These are phyloP conservation scores for Noctua janthina DNA, from an alignment of 2,888 invertebrate species.

Conservation along the genomic window DNA sequence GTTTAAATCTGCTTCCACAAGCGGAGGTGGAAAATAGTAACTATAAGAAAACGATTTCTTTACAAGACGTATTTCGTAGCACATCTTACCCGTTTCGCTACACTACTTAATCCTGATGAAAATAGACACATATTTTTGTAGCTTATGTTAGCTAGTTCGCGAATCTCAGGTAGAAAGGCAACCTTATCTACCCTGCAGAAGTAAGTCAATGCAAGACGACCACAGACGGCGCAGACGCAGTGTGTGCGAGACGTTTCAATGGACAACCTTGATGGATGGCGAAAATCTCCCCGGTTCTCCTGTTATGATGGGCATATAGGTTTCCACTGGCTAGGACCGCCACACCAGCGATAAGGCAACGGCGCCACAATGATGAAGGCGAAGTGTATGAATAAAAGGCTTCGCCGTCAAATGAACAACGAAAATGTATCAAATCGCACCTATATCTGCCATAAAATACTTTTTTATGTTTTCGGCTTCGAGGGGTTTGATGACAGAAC, in stretches of 20 bases:
- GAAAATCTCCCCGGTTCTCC: background rate
- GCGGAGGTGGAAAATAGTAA: background rate
- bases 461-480: background rate
- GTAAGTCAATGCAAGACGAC: background rate
- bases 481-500: background rate
- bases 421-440: too few relatives aligned
- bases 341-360: background rate
- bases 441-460: background rate
- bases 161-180: background rate
- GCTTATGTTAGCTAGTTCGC: background rate
- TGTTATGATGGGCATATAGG: background rate
- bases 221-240: background rate
- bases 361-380: background rate
- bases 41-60: background rate
- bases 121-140: background rate
- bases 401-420: background rate
- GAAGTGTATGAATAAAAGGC: background rate
- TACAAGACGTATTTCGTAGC: background rate
- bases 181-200: background rate
- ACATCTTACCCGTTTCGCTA: background rate
- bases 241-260: constrained; percentile 50
- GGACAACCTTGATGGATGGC: constrained; percentile 66
- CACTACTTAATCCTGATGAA: background rate
- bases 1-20: background rate
- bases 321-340: background rate